These are phyloP conservation scores for Tolmerus cingulatus DNA, from an alignment of 2,888 invertebrate genomes.

Conservation along the genomic window DNA sequence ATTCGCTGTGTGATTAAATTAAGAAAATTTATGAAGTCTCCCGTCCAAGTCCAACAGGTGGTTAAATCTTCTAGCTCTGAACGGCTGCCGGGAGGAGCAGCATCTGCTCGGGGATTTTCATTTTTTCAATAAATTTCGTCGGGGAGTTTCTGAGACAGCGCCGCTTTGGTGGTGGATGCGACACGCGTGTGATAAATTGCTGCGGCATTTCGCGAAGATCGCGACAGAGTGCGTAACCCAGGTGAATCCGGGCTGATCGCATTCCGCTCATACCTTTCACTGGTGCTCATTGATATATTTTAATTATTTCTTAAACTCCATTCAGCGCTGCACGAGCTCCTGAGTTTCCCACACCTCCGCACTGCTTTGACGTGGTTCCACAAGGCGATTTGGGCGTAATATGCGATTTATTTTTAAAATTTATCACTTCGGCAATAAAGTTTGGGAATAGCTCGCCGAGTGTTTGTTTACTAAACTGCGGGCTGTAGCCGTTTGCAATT, in stretches of 20 bases:
- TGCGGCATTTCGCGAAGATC: neutral
- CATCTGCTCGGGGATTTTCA: neutral
- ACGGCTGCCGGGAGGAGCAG: neutral
- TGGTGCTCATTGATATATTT: neutral
- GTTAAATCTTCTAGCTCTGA: neutral
- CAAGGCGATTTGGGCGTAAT: neutral
- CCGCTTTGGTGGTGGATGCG: neutral
- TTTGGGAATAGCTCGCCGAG: neutral
- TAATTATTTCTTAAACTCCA: neutral
- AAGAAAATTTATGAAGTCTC: neutral
- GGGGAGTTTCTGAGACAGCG: neutral
- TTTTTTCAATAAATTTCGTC: neutral
- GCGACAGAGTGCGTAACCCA: neutral
- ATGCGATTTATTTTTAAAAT: slow-evolving; percentile 21
- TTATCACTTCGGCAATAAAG: slow-evolving; percentile 1
- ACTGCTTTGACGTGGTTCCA: neutral
- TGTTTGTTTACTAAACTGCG: neutral
- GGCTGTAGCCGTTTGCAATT: neutral
- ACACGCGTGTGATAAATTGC: slow-evolving; percentile 7
- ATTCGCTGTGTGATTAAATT: neutral
- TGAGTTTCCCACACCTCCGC: neutral
- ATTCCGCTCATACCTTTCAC: neutral
- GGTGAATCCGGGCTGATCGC: neutral
- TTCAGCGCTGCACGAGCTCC: neutral
- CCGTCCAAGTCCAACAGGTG: neutral